A percentile compares a stretch with the other conserved stretches of the same genome.
Conservation (phyloP, 2,797 vertebrate genomes). For the Podarcis siculus region DNA sequence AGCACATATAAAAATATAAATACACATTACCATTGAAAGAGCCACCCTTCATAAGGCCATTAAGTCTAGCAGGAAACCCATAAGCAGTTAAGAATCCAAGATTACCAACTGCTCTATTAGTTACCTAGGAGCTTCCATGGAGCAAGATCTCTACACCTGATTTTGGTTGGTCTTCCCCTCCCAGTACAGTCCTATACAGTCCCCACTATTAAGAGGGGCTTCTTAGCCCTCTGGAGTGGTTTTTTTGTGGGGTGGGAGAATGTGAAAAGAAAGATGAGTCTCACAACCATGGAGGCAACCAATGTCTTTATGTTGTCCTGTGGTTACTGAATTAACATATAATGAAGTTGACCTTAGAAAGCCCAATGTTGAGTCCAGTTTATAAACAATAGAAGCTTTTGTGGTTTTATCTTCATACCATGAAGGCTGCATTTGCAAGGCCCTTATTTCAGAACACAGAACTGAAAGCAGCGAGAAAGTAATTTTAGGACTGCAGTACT, state of each 20-base stretch:
- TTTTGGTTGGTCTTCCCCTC: neutral
- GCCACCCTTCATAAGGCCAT: no score
- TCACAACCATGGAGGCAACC: no score
- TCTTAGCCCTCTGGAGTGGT: neutral
- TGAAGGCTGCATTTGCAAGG: neutral
- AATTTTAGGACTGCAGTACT: neutral
- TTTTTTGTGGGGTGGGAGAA: neutral
- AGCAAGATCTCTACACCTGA: neutral
- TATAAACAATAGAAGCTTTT: neutral
- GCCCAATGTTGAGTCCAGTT: neutral
- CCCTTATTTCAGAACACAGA: neutral
- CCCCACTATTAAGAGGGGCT: neutral
- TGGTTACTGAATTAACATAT: neutral
- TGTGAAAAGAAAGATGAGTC: neutral
- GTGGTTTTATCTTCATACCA: neutral
- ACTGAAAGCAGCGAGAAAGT: neutral
- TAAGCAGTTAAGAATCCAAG: no score
- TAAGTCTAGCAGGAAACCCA: no score
- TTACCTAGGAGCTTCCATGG: neutral
- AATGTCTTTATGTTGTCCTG: neutral
- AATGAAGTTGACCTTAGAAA: neutral
- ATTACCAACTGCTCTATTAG: neutral
- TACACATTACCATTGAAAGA: no score
- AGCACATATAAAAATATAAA: no score
- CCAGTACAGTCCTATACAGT: neutral